Evolutionary conservation across 2,888 invertebrate genomes (phyloP).

Genomic region (Pterostichus madidus): DNA sequence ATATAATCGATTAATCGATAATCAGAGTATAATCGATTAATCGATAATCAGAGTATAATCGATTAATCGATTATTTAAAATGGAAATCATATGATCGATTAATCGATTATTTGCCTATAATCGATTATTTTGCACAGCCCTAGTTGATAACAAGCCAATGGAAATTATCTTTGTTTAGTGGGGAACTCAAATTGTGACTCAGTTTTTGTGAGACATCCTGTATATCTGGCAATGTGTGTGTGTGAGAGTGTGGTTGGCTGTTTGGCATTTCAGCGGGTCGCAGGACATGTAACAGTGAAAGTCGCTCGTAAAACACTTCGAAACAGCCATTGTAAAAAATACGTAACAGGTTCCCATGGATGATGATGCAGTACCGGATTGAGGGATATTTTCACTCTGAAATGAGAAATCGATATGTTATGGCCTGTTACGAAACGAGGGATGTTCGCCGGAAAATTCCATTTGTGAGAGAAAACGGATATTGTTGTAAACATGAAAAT

Average conservation of each 20-base stretch:
- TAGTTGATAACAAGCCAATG: too few relatives aligned
- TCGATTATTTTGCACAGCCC: too few relatives aligned
- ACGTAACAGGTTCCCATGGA: constrained; percentile 61
- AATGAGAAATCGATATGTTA: constrained; percentile 29
- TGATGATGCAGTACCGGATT: constrained; percentile 33
- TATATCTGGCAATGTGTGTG: neutral
- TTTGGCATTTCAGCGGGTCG: constrained; percentile 57
- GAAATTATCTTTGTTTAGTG: too few relatives aligned
- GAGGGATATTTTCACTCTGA: neutral
- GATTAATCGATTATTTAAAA: too few relatives aligned
- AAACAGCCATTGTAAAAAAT: constrained; percentile 54
- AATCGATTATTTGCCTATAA: too few relatives aligned
- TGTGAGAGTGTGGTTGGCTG: constrained; percentile 20
- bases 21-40: too few relatives aligned
- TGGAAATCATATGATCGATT: too few relatives aligned
- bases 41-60: too few relatives aligned
- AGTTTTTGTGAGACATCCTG: too few relatives aligned
- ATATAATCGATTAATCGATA: too few relatives aligned
- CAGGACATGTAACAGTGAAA: constrained; percentile 55
- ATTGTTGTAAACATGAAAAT: too few relatives aligned
- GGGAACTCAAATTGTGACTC: too few relatives aligned
- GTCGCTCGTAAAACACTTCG: constrained; percentile 63
- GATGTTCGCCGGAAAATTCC: neutral
- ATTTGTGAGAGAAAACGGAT: neutral
- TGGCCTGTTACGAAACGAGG: neutral